phyloP scores from a whole-genome alignment of 2,113 vertebrate genomes.

The Clarias gariepinus region DNA sequence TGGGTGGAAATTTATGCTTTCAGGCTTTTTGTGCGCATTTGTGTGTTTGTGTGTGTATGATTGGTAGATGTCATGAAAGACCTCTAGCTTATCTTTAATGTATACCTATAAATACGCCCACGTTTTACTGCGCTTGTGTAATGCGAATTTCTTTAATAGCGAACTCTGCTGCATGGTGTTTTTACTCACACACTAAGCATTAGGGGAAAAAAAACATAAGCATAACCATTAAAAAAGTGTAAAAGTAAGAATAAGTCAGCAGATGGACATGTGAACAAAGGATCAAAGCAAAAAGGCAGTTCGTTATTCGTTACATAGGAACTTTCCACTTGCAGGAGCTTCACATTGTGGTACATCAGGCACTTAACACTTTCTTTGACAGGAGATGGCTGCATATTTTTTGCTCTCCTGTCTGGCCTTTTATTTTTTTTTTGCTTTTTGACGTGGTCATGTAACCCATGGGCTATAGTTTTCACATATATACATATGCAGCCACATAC shows the following conservation, averaged over 20 bases:
- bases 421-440: slow-evolving; percentile 19
- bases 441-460: slow-evolving; percentile 54
- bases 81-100: background rate
- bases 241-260: background rate
- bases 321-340: slow-evolving; percentile 49
- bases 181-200: background rate
- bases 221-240: background rate
- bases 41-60: background rate
- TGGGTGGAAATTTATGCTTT: background rate
- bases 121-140: background rate
- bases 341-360: slow-evolving; percentile 54
- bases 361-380: slow-evolving; percentile 45
- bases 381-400: slow-evolving; percentile 26
- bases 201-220: background rate
- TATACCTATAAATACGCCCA: background rate
- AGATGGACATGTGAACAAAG: slow-evolving; percentile 19
- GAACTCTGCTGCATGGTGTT: background rate
- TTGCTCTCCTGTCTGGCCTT: slow-evolving; percentile 41
- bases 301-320: slow-evolving; percentile 39
- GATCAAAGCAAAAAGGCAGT: slow-evolving; percentile 17
- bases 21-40: background rate
- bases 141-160: background rate
- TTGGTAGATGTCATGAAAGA: slow-evolving; percentile 12
- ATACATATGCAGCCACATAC: slow-evolving; percentile 49
- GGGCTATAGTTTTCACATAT: slow-evolving; percentile 54